These are phyloP conservation scores for Neoniphon sammara DNA, from an alignment of 2,797 vertebrate species.

Conservation along the genomic window DNA sequence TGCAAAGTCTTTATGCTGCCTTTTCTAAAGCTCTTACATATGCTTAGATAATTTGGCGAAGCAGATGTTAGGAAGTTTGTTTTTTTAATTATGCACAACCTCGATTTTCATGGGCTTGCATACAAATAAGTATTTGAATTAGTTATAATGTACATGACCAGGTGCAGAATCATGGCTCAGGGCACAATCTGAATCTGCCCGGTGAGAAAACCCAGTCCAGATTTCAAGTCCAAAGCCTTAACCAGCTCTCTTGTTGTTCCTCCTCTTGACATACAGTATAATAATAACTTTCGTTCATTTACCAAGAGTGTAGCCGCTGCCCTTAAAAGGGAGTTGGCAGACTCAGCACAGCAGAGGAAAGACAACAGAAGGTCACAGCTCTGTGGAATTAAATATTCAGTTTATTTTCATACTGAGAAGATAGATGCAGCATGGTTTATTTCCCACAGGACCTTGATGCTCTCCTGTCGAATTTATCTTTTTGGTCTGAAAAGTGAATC, in stretches of 20 bases:
- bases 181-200: background rate
- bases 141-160: too few relatives aligned
- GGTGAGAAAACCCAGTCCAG: too few relatives aligned
- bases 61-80: too few relatives aligned
- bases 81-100: too few relatives aligned
- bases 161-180: conserved; percentile 10
- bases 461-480: conserved; percentile 60
- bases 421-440: conserved; percentile 46
- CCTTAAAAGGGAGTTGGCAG: conserved; percentile 46
- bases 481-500: conserved; percentile 54
- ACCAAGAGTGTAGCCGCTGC: conserved; percentile 4
- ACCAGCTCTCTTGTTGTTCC: background rate
- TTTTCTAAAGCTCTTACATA: too few relatives aligned
- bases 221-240: too few relatives aligned
- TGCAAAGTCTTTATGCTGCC: background rate
- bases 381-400: conserved; percentile 64
- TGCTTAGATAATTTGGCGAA: too few relatives aligned
- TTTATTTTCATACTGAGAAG: conserved; percentile 66
- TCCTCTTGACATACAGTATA: background rate
- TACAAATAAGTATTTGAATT: too few relatives aligned
- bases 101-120: too few relatives aligned
- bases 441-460: conserved; percentile 36
- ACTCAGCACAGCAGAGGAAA: conserved; percentile 45
- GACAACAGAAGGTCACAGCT: conserved; percentile 61
- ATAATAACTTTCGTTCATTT: conserved; percentile 14